Conservation (phyloP, 2,888 invertebrate species). For the Agrotis ipsilon region DNA sequence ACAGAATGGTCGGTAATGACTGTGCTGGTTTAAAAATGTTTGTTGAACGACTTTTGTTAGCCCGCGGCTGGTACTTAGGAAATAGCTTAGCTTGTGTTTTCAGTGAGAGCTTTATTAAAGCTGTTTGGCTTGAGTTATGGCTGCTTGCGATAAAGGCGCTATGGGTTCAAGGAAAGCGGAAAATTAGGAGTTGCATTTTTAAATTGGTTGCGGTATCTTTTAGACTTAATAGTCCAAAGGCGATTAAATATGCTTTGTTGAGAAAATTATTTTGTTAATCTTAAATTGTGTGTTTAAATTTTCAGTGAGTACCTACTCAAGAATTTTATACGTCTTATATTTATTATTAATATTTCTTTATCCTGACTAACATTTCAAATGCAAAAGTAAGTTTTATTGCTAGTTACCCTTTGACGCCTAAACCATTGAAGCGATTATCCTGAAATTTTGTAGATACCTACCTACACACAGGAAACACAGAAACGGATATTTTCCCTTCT, state of each 20-base stretch:
- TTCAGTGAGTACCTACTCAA: neutral
- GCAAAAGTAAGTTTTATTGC: no score
- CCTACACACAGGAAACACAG: no score
- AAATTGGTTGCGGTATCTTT: slow-evolving; percentile 18
- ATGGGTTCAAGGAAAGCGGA: slow-evolving; percentile 6
- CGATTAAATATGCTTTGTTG: neutral
- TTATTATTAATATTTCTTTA: no score
- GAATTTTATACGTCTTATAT: no score
- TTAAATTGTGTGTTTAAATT: neutral
- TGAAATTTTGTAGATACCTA: no score
- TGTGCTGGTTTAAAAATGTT: slow-evolving; percentile 78
- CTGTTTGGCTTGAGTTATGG: slow-evolving; percentile 64
- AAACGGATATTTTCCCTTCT: no score
- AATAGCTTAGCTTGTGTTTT: slow-evolving; percentile 58
- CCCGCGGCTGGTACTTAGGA: slow-evolving; percentile 57
- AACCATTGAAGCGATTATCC: no score
- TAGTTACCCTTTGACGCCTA: no score
- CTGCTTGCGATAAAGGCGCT: slow-evolving; percentile 41
- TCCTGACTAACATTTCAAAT: no score
- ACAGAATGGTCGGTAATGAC: slow-evolving; percentile 83
- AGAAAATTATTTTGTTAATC: neutral
- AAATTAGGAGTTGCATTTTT: slow-evolving; percentile 34
- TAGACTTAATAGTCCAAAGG: neutral
- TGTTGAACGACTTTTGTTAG: slow-evolving; percentile 65
- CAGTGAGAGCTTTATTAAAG: slow-evolving; percentile 63